These are phyloP conservation scores for Nasonia longicornis DNA, from an alignment of 1,140 invertebrate genomes.

Conservation along the genomic window DNA sequence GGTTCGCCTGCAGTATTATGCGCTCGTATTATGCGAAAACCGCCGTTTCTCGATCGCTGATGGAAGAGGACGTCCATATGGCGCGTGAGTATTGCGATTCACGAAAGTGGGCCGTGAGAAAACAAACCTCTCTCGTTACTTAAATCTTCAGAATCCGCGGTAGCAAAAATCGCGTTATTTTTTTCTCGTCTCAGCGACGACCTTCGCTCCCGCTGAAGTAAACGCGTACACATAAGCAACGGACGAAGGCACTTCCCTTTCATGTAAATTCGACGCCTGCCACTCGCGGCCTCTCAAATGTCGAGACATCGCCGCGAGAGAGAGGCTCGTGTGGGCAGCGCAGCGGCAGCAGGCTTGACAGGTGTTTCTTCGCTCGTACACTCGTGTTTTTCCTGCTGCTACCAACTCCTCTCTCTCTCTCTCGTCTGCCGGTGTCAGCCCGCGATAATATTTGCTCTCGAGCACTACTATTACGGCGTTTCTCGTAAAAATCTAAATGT, in stretches of 20 bases:
- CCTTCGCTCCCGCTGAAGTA: not conserved
- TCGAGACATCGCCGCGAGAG: not conserved
- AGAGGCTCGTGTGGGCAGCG: not conserved
- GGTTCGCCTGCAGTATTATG: not conserved
- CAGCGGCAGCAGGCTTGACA: not conserved
- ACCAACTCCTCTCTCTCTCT: not conserved
- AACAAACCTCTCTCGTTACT: not conserved
- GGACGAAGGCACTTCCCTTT: constrained; percentile 3
- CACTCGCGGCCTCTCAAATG: constrained; percentile 1
- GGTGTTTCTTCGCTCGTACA: not conserved
- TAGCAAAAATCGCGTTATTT: not conserved
- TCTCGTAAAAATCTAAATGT: not conserved
- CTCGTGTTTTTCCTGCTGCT: constrained; percentile 5
- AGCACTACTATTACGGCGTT: not conserved
- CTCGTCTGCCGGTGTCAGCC: not conserved
- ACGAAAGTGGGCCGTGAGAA: not conserved
- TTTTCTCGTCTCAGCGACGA: not conserved
- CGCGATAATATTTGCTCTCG: not conserved
- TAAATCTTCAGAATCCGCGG: too few relatives aligned
- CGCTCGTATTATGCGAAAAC: too few relatives aligned
- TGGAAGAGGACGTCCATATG: not conserved
- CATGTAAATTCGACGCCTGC: constrained; percentile 25
- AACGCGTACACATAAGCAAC: not conserved
- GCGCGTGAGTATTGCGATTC: not conserved
- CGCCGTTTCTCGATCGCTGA: not conserved